Evolutionary conservation across 2,888 invertebrate species (phyloP), one percentile per base, ranked within the genome.

Genomic region (Lepidocyrtoides sp.): DNA sequence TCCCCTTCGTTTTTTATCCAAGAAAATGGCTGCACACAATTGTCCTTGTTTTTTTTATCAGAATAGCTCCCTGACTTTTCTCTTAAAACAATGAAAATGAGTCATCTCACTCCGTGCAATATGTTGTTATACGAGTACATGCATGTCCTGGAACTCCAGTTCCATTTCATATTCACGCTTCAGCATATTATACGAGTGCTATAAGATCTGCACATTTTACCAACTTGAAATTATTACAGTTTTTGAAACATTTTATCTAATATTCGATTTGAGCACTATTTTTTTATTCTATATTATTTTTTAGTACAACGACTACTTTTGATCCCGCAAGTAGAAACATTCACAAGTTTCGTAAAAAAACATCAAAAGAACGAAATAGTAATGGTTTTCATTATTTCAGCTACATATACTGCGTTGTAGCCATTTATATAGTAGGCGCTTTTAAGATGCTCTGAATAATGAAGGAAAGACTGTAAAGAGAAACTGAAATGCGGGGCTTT

Each of bases 1-100:
- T 54, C 84, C 84, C 84, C 72, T 69, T 54, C 51, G 20, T 69
- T 84, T 84, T 84, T 48, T 14, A 44, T 83, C 17, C 69, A 84
- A 72, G 60, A 60, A 69, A 84, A 84, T 72, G 36, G 41, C 32
- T 57, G 54, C 57, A 29, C 23, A 79, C 32, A 79, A 51, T 10
- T 79, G 51, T 48, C 17, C 29, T 20, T 66, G 12, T 20, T 17
- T 79, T 54, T 79, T 79, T 12, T 4, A 54, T 54, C n/a, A 77
- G 2, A 26, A 54, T 41, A 75, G 12, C 41, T 75, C n/a, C 1
- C 51, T 51, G 32, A 29, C 32, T 77, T 72, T 41, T 12, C 69
- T 20, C 2, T 20, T 10, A 41, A 7, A 48, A 48, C 48, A 32
- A 48, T 17, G n/a, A 20, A 44, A 44, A 23, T 75, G 75, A 75